Base-by-base conservation (phyloP, 2,797 vertebrate genomes). In the Champsocephalus gunnari region DNA sequence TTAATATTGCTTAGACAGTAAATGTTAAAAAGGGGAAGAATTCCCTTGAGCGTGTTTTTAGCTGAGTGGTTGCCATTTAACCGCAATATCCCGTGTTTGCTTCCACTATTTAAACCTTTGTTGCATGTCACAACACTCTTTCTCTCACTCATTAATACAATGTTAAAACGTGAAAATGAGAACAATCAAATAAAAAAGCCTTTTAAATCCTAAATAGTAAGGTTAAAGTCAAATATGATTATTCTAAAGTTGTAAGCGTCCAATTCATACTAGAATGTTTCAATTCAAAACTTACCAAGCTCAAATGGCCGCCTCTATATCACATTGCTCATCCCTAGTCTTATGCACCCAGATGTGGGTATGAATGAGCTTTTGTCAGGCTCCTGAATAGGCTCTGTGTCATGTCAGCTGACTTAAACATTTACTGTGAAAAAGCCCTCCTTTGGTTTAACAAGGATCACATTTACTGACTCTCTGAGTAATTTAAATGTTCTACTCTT, bases 321-420 rank as follows among this genome's bases (percentile, higher is more conserved):
- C 80, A 68, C 75, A 79, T 66, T 81, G 84, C 89, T 90, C 86
- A 74, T 86, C 79, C 56, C 59, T 43, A 17, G 64, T 80, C 79
- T 84, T 85, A 64, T 82, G 79, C 67, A 71, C 72, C 72, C 87
- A 87, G 79, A 91, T 88, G 79, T 80, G 66, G 80, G 81, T 67
- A 87, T 92, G 82, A 92, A 93, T 89, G 86, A 75, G 89, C 87
- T 90, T 90, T 92, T 93, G 91, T 94, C 44, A 64, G 66, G 11
- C 43, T 47, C 12, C 76, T 94, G 87, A 93, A 93, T 89, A 72
- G 87, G 59, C 34, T 64, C 88, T 90, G 87, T 94, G 88, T 89
- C 69, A 60, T 80, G 63, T 90, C 83, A 82, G 85, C 86, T 83
- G 85, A 87, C 86, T 68, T 34, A 28, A 64, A 62, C 55, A 32